A percentile compares a stretch with the other conserved stretches of the same genome.
Conservation (phyloP, 2,113 vertebrate genomes). For the Casuarius casuarius region DNA sequence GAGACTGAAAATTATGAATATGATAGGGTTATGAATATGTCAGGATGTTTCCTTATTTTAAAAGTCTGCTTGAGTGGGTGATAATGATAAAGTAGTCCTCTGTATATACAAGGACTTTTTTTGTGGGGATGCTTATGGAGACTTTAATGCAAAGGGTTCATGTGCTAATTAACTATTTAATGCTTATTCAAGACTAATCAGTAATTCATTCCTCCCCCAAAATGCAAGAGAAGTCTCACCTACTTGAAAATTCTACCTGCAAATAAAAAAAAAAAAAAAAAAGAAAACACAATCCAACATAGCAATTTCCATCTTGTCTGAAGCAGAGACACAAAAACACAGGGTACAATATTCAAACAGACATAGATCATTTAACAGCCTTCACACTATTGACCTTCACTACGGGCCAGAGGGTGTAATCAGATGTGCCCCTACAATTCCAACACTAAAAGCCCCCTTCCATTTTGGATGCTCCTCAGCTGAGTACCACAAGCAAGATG, state of each 20-base stretch:
- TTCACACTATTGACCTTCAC: neutral
- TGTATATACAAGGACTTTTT: neutral
- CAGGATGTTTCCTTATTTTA: neutral
- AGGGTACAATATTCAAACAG: neutral
- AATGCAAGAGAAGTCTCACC: neutral
- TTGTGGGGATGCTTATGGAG: neutral
- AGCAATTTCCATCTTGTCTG: neutral
- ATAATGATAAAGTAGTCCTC: neutral
- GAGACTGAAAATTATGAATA: neutral
- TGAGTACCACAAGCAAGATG: conserved; percentile 1
- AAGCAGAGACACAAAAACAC: neutral
- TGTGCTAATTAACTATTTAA: neutral
- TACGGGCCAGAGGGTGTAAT: neutral
- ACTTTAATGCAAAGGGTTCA: neutral
- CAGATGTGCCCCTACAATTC: neutral
- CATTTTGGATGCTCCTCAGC: neutral
- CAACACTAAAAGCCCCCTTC: neutral
- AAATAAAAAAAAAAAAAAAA: neutral
- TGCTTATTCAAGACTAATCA: neutral
- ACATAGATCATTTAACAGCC: neutral
- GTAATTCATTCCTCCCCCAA: neutral
- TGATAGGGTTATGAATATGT: neutral
- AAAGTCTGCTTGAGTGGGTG: neutral
- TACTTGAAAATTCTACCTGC: neutral
- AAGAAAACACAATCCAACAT: neutral